Base-by-base conservation (phyloP, 2,113 vertebrate genomes). In the Cyprinodon variegatus region DNA sequence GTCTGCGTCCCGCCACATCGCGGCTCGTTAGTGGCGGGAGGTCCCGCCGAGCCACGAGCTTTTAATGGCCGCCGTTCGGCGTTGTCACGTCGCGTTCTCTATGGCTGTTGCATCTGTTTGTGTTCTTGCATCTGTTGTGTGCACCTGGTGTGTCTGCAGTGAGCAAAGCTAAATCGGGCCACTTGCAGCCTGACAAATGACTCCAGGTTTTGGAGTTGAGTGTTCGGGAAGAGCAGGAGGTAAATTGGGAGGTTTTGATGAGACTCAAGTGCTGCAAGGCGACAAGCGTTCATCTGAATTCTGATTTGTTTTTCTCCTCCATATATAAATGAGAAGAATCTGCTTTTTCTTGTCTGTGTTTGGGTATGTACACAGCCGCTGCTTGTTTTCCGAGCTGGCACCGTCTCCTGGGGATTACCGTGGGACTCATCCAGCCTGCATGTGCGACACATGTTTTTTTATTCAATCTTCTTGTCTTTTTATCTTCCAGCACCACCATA, bases 401-500 rank as follows among this genome's bases (percentile, higher is more conserved):
- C 77, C 65, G 10, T 73, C 85, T 84, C 83, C 43, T 11, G 38
- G 80, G 89, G 81, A 87, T 89, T 88, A 90, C 89, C 86, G 69
- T 92, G 95, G 95, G 96, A 96, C 95, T 95, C 94, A 94, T 94
- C 95, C 95, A 94, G 92, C 84, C 90, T 92, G 90, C 91, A 92
- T 95, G 90, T 93, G 94, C 91, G 94, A 97, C 96, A 97, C 94
- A 95, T 97, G 96, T 96, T 97, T 96, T 93, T 93, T 93, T 92
- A 93, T 92, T 92, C 91, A 92, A 92, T 92, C 91, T 89, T 88
- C 92, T 96, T 94, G 94, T 97, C 96, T 96, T 98, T 97, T 98
- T 96, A 97, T 98, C 96, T 96, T 96, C 94, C 90, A 92, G 94
- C 94, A 95, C 95, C 96, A 96, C 94, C 94, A 95, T 94, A 97